phyloP scores from a whole-genome alignment of 2,113 vertebrate species.

The Perca fluviatilis region DNA sequence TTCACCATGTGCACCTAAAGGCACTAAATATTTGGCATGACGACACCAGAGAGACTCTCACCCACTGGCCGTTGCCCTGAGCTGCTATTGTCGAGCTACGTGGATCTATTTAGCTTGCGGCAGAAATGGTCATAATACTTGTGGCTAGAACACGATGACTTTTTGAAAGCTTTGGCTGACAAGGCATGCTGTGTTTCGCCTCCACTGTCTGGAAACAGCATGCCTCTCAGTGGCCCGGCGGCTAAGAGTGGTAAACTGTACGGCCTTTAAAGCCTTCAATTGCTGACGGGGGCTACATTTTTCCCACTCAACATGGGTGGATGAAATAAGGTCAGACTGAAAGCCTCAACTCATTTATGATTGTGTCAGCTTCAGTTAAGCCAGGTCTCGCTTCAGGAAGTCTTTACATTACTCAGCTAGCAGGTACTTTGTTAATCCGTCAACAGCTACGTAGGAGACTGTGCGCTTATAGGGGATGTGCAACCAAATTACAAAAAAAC shows the following conservation, averaged over 20 bases:
- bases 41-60: too few relatives aligned
- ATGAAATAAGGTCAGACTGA: conserved; percentile 20
- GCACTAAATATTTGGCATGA: not conserved
- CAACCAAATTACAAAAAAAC: not conserved
- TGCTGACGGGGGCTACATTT: conserved; percentile 13
- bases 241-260: conserved; percentile 17
- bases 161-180: conserved; percentile 24
- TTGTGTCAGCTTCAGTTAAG: conserved; percentile 6
- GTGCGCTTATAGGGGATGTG: not conserved
- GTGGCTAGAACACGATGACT: conserved; percentile 14
- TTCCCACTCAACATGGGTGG: conserved; percentile 22
- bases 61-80: not conserved
- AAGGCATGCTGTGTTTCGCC: conserved; percentile 17
- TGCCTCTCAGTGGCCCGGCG: conserved; percentile 10
- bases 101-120: conserved; percentile 35
- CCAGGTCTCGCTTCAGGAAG: not conserved
- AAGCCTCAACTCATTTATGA: not conserved
- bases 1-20: not conserved
- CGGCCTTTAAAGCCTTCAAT: conserved; percentile 17
- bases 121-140: conserved; percentile 27
- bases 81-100: not conserved
- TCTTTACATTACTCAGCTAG: not conserved
- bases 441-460: not conserved
- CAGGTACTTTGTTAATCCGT: conserved; percentile 9
- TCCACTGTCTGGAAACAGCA: conserved; percentile 28